phyloP scores from a whole-genome alignment of 2,797 vertebrate genomes.

The Lutjanus argentimaculatus region DNA sequence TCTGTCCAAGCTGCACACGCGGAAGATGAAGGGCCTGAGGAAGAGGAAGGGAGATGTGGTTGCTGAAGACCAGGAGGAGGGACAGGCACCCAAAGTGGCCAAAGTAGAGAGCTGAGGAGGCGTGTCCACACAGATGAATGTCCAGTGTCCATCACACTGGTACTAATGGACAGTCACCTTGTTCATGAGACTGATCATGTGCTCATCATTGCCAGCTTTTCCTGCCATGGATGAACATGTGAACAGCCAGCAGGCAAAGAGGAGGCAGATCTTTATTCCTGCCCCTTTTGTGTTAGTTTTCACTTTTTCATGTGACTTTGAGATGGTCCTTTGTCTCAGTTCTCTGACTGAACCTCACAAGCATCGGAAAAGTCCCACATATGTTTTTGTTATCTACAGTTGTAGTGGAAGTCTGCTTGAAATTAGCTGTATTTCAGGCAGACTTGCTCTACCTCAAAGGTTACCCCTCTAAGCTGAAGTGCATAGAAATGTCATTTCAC shows the following conservation, averaged over 20 bases:
- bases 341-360: not conserved
- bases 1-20: constrained; percentile 92
- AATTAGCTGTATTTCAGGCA: not conserved
- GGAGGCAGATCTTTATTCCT: not conserved
- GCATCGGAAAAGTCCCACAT: not conserved
- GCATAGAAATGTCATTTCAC: not conserved
- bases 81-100: constrained; percentile 80
- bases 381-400: not conserved
- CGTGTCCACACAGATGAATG: too few species aligned
- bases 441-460: too few species aligned
- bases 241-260: not conserved
- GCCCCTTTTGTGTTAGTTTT: not conserved
- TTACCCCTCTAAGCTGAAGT: not conserved
- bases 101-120: constrained; percentile 77
- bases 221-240: not conserved
- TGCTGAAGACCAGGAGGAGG: constrained; percentile 63
- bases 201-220: not conserved
- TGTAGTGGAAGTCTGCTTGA: not conserved
- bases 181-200: not conserved
- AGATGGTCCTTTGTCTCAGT: constrained; percentile 4
- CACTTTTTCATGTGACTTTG: not conserved
- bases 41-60: constrained; percentile 87
- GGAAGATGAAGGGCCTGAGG: constrained; percentile 96
- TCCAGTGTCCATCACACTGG: not conserved
- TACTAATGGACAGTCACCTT: not conserved